phyloP scores from a whole-genome alignment of 2,888 invertebrate genomes.

The Antheraea assamensis region DNA sequence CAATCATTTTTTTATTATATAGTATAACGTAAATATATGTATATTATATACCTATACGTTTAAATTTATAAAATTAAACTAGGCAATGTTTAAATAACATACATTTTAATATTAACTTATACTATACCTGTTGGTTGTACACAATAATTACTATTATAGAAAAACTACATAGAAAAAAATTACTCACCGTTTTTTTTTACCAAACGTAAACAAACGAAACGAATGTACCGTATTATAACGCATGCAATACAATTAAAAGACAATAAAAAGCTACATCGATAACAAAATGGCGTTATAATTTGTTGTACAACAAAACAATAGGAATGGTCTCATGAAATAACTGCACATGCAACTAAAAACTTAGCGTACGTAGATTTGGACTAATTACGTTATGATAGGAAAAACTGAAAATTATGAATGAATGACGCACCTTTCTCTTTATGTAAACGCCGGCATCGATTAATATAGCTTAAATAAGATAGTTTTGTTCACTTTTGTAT shows the following conservation, averaged over 20 bases:
- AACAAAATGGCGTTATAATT: slow-evolving; percentile 72
- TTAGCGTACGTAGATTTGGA: slow-evolving; percentile 57
- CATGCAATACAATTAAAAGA: slow-evolving; percentile 24
- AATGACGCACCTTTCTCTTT: slow-evolving; percentile 59
- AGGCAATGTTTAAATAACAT: not conserved
- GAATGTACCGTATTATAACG: slow-evolving; percentile 27
- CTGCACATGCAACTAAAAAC: slow-evolving; percentile 71
- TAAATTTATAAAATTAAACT: not conserved
- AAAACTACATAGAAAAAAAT: not conserved
- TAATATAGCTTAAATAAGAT: slow-evolving; percentile 35
- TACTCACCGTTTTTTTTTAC: not conserved
- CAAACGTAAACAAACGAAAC: slow-evolving; percentile 27
- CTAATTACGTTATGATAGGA: slow-evolving; percentile 59
- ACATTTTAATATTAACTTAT: not conserved
- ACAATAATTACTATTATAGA: not conserved
- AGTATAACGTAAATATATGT: not conserved
- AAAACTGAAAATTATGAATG: slow-evolving; percentile 62
- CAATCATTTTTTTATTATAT: not conserved
- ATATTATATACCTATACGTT: not conserved
- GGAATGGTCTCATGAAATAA: slow-evolving; percentile 68
- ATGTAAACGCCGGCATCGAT: slow-evolving; percentile 37
- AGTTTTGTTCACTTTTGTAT: slow-evolving; percentile 44
- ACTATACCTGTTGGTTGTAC: not conserved
- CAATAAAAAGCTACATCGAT: slow-evolving; percentile 35
- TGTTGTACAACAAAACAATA: slow-evolving; percentile 67